Evolutionary conservation across 2,888 invertebrate species (phyloP), one percentile per base, ranked within the genome.

Genomic region (Cephus rjabovi): DNA sequence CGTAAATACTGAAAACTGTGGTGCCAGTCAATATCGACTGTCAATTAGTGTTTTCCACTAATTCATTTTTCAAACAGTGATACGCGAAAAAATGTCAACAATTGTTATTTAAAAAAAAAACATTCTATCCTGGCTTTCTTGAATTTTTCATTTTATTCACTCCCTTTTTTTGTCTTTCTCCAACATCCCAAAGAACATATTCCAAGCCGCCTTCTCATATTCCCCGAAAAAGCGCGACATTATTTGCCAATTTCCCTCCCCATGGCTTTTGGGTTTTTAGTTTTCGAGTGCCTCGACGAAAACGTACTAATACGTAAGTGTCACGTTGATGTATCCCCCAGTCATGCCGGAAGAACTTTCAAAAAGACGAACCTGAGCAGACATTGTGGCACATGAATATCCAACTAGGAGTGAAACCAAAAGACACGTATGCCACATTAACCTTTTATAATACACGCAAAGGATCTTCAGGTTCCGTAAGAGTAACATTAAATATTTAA

Each of bases 231-330:
- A 30, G 11, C 78, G 78, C 75, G 71, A 78, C 78, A 78, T 78
- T 78, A 76, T 76, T 78, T 78, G 40, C 73, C 78, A 76, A 76
- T 76, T 78, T 75, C 23, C 71, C 68, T 78, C 76, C 75, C 78
- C 56, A 34, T 69, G 78, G 78, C 37, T 40, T 76, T 70, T 73
- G 68, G 75, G 75, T 78, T 78, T 78, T 68, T 69, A 75, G 71
- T 78, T 78, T 76, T 78, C 68, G 78, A 78, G 76, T 76, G 76
- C 73, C 73, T 68, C 78, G 40, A 73, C 76, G 78, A 68, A 73
- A 78, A 78, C 76, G 73, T 73, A 33, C 75, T 78, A 78, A 78
- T 76, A 69, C 75, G 71, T 78, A 78, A 78, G 76, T 76, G 78
- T 69, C 76, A 71, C 71, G 71, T 76, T 40, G 69, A 73, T 35